Percentiles rank a stretch among this genome's conserved stretches.
Conservation (phyloP, 2,888 invertebrate genomes). For the Lasioglossum lativentre region DNA sequence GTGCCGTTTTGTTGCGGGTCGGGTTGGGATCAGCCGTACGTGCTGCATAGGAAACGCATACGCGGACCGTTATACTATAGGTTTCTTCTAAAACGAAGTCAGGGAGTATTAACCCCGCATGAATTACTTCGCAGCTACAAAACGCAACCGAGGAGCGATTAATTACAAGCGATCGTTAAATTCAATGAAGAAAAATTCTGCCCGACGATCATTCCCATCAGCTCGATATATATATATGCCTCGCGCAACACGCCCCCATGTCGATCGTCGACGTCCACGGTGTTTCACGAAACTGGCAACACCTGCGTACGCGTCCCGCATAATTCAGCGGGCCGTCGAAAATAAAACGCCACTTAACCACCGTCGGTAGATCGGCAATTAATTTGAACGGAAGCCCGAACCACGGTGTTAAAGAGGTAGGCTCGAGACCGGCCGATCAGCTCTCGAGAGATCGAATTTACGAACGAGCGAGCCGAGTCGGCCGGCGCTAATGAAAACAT, state of each 20-base stretch:
- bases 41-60: background rate
- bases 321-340: conserved; percentile 74
- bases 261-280: background rate
- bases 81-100: background rate
- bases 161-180: conserved; percentile 23
- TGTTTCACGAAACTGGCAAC: conserved; percentile 22
- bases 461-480: conserved; percentile 29
- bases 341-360: conserved; percentile 75
- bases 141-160: background rate
- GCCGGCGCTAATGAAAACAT: conserved; percentile 67
- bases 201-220: conserved; percentile 3
- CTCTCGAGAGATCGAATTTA: conserved; percentile 42
- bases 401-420: conserved; percentile 74
- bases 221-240: background rate
- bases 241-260: background rate
- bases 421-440: conserved; percentile 26
- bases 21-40: background rate
- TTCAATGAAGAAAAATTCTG: conserved; percentile 14
- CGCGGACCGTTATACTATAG: background rate
- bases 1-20: conserved; percentile 9
- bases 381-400: conserved; percentile 79
- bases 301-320: conserved; percentile 70
- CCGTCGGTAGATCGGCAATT: conserved; percentile 78
- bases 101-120: background rate
- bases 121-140: background rate